Evolutionary conservation across 2,113 vertebrate genomes (phyloP).

Genomic region (Copsychus sechellarum): DNA sequence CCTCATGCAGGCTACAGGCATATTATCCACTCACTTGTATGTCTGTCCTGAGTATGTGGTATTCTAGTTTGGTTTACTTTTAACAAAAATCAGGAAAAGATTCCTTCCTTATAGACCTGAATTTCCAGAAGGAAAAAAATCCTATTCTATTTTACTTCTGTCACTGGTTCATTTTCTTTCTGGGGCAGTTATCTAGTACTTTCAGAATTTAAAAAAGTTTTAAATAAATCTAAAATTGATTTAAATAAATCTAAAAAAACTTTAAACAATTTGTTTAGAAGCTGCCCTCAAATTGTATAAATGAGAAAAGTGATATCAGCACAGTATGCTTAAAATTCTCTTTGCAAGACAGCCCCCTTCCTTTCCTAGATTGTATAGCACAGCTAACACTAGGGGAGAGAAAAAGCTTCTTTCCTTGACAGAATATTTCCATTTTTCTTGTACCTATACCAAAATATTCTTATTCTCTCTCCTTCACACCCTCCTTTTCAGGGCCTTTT

Average conservation of each 20-base stretch:
- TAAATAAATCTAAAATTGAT: too few relatives aligned
- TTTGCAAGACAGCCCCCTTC: neutral
- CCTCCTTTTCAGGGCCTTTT: neutral
- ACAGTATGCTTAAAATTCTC: neutral
- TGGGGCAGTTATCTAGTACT: too few relatives aligned
- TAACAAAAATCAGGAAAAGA: neutral
- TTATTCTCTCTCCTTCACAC: neutral
- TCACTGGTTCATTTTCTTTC: neutral
- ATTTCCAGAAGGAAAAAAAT: neutral
- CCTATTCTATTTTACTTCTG: neutral
- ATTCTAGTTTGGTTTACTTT: neutral
- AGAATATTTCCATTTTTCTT: neutral
- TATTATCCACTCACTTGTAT: too few relatives aligned
- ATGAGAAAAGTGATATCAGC: neutral
- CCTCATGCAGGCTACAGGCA: neutral
- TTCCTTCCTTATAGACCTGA: neutral
- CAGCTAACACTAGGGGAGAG: neutral
- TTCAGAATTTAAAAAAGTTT: neutral
- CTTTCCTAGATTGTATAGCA: neutral
- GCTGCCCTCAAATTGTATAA: neutral
- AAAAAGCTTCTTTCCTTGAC: neutral
- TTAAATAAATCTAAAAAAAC: too few relatives aligned
- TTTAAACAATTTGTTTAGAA: neutral
- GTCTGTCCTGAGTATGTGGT: neutral
- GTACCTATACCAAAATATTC: neutral